phyloP scores from a whole-genome alignment of 2,113 vertebrate species.

The Gymnobelideus leadbeateri region DNA sequence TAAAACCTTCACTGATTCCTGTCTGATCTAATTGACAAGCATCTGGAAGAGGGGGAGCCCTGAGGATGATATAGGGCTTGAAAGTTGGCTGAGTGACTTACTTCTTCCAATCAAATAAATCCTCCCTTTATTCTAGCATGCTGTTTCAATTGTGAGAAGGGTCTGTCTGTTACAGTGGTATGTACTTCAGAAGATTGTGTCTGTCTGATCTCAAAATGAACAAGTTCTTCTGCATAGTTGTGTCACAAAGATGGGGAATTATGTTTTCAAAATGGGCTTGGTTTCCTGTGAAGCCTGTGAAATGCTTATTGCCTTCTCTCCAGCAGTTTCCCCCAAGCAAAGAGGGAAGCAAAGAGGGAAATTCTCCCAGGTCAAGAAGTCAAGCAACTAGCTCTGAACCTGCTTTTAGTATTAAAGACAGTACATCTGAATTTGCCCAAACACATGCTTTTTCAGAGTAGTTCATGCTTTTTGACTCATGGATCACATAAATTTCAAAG shows the following conservation, averaged over 20 bases:
- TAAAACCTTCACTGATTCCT: constrained; percentile 33
- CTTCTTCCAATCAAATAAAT: constrained; percentile 51
- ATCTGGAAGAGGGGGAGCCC: constrained; percentile 21
- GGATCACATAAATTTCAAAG: not conserved
- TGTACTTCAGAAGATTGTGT: constrained; percentile 39
- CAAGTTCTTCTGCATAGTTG: not conserved
- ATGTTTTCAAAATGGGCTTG: constrained; percentile 22
- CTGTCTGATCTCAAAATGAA: not conserved
- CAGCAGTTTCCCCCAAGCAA: not conserved
- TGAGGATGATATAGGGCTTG: constrained; percentile 33
- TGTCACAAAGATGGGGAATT: not conserved
- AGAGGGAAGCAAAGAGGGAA: constrained; percentile 10
- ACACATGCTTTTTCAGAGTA: not conserved
- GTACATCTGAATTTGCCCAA: not conserved
- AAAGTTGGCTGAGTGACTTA: constrained; percentile 6
- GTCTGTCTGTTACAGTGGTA: not conserved
- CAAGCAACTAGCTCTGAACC: not conserved
- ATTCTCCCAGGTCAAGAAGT: not conserved
- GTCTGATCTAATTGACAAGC: constrained; percentile 24
- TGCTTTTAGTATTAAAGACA: constrained; percentile 30
- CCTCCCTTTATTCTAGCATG: constrained; percentile 5
- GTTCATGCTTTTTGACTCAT: not conserved
- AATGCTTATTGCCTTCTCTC: not conserved
- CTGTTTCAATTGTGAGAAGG: not conserved
- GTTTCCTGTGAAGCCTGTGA: not conserved